phyloP scores from a whole-genome alignment of 2,113 vertebrate species.

The Polypterus bichir region DNA sequence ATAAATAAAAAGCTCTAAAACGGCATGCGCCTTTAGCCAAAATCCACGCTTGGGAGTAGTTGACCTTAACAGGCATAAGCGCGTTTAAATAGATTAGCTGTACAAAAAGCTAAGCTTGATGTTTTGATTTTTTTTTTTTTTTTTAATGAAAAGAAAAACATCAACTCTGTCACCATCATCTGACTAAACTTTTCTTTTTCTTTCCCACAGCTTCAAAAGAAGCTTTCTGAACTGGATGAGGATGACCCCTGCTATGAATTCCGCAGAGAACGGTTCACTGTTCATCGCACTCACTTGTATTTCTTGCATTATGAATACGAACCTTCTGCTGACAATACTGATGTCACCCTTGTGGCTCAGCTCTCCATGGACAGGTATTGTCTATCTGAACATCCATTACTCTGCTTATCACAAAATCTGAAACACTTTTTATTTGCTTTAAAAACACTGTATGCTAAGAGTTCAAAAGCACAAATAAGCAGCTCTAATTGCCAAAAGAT shows the following conservation, averaged over 20 bases:
- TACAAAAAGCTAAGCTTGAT: not conserved
- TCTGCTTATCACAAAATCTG: too few species aligned
- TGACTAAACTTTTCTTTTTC: not conserved
- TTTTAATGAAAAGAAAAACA: too few species aligned
- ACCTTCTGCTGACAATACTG: constrained; percentile 61
- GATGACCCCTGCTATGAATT: constrained; percentile 96
- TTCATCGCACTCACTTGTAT: constrained; percentile 90
- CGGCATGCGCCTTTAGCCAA: too few species aligned
- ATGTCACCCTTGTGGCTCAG: constrained; percentile 90
- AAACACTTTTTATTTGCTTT: too few species aligned
- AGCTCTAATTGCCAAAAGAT: too few species aligned
- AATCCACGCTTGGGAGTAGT: too few species aligned
- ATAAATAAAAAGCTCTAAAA: too few species aligned
- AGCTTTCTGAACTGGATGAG: constrained; percentile 85
- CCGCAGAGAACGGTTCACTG: constrained; percentile 84
- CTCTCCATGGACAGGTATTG: constrained; percentile 95
- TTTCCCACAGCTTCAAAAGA: constrained; percentile 78
- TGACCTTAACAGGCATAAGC: too few species aligned
- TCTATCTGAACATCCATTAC: not conserved
- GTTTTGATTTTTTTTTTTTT: not conserved
- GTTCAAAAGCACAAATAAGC: too few species aligned
- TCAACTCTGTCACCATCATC: not conserved
- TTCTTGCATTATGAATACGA: constrained; percentile 90
- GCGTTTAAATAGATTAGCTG: too few species aligned
- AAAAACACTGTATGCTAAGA: too few species aligned